Evolutionary conservation across 2,888 invertebrate genomes (phyloP).

Genomic region (Hoplodrina blanda): DNA sequence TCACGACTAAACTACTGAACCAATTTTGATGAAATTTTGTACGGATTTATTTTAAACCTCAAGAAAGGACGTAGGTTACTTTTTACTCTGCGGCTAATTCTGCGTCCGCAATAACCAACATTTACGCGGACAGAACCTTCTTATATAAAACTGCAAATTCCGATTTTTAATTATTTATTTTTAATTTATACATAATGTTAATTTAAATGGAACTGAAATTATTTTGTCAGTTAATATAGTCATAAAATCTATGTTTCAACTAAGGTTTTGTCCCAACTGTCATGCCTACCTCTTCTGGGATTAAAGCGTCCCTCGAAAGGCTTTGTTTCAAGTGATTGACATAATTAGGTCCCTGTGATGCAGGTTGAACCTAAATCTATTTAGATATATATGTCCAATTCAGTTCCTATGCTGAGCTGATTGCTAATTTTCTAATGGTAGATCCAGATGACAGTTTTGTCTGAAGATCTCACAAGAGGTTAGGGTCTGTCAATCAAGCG

Average conservation of each 20-base stretch:
- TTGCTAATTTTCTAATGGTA: constrained; percentile 24
- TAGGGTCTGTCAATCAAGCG: background rate
- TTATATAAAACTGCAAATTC: no score
- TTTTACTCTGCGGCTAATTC: no score
- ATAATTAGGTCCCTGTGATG: constrained; percentile 31
- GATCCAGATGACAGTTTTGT: background rate
- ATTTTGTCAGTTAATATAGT: constrained; percentile 35
- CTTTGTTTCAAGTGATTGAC: constrained; percentile 43
- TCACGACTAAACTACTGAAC: no score
- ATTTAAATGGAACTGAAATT: no score
- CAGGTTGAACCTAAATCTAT: constrained; percentile 29
- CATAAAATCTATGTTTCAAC: constrained; percentile 10
- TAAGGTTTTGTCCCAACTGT: constrained; percentile 19
- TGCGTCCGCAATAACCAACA: no score
- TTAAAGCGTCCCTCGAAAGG: constrained; percentile 23
- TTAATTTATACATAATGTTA: no score
- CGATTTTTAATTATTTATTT: no score
- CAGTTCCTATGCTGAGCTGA: background rate
- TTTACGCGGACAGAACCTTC: no score
- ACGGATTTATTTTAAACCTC: no score
- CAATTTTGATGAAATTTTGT: no score
- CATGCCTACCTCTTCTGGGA: constrained; percentile 28
- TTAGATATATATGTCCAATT: background rate
- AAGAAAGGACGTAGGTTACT: no score
- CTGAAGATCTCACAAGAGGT: background rate